Evolutionary conservation across 1,140 invertebrate species (phyloP), one percentile per base, ranked within the genome.

Genomic region (Hyphantria cunea): DNA sequence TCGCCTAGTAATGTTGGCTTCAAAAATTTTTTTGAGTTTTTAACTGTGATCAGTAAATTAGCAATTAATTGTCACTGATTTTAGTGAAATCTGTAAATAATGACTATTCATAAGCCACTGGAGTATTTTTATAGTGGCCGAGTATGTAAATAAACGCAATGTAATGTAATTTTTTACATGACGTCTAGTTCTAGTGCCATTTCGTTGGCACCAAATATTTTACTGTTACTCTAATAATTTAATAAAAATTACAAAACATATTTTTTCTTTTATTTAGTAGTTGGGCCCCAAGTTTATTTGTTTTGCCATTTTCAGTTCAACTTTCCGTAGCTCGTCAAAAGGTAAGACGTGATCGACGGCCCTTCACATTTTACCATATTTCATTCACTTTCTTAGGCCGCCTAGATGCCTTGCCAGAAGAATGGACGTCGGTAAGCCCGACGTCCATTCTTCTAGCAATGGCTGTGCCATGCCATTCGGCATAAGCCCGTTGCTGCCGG

Each of bases 211-310:
- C 54, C 42, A 58, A 58, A 58, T 58, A 58, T 58, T 58, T 58
- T 58, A 58, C 48, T 58, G 54, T 58, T 58, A 58, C 54, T 58
- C 54, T 58, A 44, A n/a, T 58, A 58, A 58, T 58, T 58, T 58
- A 58, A 58, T 58, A 58, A 58, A 58, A 58, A 48, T 37, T 58
- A 11, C 37, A 25, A 48, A 47, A 47, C 14, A 32, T 14, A 13
- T n/a, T 52, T 3, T 44, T 45, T 33, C 13, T 31, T 44, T 52
- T 37, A 11, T 33, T 41, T 41, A 11, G 6, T 9, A 6, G 6
- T 41, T n/a, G n/a, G n/a, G 9, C 9, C 5, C 33, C 5, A n/a
- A n/a, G n/a, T n/a, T n/a, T n/a, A n/a, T n/a, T n/a, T n/a, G n/a
- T n/a, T n/a, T n/a, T n/a, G n/a, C n/a, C n/a, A n/a, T n/a, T n/a